Evolutionary conservation across 2,888 invertebrate species (phyloP).

Genomic region (Dynastes grantii): DNA sequence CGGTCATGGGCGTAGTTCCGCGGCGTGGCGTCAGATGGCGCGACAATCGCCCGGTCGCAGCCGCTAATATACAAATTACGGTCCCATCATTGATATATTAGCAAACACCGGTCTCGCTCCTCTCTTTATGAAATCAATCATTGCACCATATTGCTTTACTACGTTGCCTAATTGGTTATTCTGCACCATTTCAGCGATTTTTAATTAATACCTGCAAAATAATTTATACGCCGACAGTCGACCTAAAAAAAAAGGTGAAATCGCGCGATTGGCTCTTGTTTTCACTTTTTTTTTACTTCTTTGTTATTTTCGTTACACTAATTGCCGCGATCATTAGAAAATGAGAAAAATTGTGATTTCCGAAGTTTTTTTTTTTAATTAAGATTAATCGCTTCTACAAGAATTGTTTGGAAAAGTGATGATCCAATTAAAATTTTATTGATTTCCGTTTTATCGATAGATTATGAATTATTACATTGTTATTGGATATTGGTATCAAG

Average conservation of each 20-base stretch:
- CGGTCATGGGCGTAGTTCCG: conserved; percentile 57
- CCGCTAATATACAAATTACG: conserved; percentile 61
- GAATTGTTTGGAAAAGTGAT: too few relatives aligned
- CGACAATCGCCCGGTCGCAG: conserved; percentile 60
- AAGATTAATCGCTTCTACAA: not conserved
- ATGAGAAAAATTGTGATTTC: not conserved
- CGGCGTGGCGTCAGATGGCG: conserved; percentile 60
- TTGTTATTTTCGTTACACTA: conserved; percentile 6
- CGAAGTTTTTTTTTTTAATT: not conserved
- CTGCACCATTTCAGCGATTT: conserved; percentile 57
- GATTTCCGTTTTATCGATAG: too few relatives aligned
- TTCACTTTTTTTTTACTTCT: not conserved
- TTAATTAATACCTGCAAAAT: conserved; percentile 55
- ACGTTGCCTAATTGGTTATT: conserved; percentile 57
- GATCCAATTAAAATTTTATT: too few relatives aligned
- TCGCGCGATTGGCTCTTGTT: not conserved
- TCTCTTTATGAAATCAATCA: conserved; percentile 59
- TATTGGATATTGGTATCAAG: too few relatives aligned
- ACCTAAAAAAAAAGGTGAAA: conserved; percentile 11
- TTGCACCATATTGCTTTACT: conserved; percentile 57
- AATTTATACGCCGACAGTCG: conserved; percentile 41
- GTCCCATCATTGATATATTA: conserved; percentile 60
- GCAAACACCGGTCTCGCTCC: conserved; percentile 55
- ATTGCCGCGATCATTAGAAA: not conserved
- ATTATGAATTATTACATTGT: too few relatives aligned